Evolutionary conservation across 23 tunicate species (phyloP).

Genomic region (Diplosoma virens): DNA sequence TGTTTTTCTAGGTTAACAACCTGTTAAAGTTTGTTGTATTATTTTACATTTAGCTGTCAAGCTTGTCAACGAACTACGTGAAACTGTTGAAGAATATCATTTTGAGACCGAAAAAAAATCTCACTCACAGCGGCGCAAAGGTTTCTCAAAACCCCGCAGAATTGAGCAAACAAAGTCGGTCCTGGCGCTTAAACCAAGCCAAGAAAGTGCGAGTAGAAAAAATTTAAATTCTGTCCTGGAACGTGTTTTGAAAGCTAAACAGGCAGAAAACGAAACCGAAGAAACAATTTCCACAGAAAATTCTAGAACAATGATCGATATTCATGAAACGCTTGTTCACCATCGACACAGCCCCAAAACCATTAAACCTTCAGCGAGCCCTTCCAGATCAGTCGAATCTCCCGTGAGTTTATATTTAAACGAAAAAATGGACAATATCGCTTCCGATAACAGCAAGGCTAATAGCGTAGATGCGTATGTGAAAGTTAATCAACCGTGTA

Average conservation of each 20-base stretch:
- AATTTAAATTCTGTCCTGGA: constrained; percentile 58
- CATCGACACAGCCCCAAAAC: constrained; percentile 37
- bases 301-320: constrained; percentile 39
- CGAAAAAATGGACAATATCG: constrained; percentile 31
- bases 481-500: constrained; percentile 28
- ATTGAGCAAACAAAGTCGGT: constrained; percentile 15
- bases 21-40: too few relatives aligned
- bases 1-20: too few relatives aligned
- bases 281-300: background rate
- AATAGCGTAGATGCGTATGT: constrained; percentile 45
- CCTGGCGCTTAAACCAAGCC: constrained; percentile 7
- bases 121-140: constrained; percentile 46
- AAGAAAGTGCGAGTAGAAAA: constrained; percentile 12
- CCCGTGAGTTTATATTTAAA: constrained; percentile 43
- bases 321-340: constrained; percentile 51
- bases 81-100: too few relatives aligned
- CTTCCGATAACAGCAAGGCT: constrained; percentile 24
- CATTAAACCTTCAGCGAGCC: constrained; percentile 1
- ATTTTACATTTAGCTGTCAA: too few relatives aligned
- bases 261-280: constrained; percentile 2
- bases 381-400: constrained; percentile 45
- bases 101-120: constrained; percentile 27
- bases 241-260: constrained; percentile 69
- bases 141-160: constrained; percentile 54
- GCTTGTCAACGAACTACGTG: too few relatives aligned